Evolutionary conservation across 2,888 invertebrate species (phyloP).

Genomic region (Cheilosia urbana): DNA sequence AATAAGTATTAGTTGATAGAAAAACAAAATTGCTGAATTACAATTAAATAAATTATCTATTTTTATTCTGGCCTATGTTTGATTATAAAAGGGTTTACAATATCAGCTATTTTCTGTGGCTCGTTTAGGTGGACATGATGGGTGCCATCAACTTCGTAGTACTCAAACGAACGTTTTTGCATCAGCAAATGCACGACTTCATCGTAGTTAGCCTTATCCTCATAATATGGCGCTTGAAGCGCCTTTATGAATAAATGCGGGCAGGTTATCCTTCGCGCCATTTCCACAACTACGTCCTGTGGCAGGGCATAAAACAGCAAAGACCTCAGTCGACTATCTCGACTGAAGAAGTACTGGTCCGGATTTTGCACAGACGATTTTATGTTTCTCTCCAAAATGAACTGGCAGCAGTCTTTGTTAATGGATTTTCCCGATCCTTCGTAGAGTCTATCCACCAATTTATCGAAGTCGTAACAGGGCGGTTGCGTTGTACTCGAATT

Average conservation of each 20-base stretch:
- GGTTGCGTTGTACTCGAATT: slow-evolving; percentile 84
- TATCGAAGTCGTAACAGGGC: slow-evolving; percentile 87
- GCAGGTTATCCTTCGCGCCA: slow-evolving; percentile 86
- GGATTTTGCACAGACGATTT: slow-evolving; percentile 85
- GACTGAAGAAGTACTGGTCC: slow-evolving; percentile 86
- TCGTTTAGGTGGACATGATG: slow-evolving; percentile 91
- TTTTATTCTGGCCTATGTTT: slow-evolving; percentile 72
- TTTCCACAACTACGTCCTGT: slow-evolving; percentile 85
- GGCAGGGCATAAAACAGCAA: slow-evolving; percentile 79
- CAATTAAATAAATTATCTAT: not conserved
- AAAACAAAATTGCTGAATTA: not conserved
- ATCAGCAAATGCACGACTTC: slow-evolving; percentile 85
- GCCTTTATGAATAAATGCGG: slow-evolving; percentile 88
- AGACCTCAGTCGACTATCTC: slow-evolving; percentile 87
- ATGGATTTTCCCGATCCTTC: slow-evolving; percentile 86
- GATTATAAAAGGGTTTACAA: slow-evolving; percentile 86
- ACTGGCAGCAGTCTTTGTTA: slow-evolving; percentile 84
- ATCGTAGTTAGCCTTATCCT: slow-evolving; percentile 85
- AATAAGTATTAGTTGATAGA: not conserved
- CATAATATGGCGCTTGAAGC: slow-evolving; percentile 85
- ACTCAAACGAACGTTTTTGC: slow-evolving; percentile 85
- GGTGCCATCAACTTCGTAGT: slow-evolving; percentile 87
- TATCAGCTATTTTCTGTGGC: slow-evolving; percentile 86
- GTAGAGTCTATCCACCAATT: slow-evolving; percentile 86
- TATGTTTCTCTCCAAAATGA: slow-evolving; percentile 85